Percentiles rank a stretch among this genome's conserved stretches.
phyloP scores from a whole-genome alignment of 2,113 vertebrate species.

The Phalacrocorax pelagicus region DNA sequence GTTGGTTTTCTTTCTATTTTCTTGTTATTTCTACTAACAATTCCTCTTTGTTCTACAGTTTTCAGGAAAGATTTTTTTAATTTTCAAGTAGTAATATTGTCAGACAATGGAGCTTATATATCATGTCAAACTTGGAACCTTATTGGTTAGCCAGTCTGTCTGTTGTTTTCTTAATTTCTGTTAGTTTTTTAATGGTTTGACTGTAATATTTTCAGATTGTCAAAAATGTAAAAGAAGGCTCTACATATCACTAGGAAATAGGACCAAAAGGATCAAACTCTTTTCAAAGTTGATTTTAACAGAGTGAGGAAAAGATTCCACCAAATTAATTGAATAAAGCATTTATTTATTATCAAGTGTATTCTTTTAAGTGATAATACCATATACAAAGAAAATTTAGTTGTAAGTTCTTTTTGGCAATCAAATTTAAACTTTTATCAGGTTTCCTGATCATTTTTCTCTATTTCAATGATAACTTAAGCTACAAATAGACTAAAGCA shows the following conservation, averaged over 20 bases:
- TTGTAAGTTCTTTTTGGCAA: neutral
- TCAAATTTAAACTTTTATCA: neutral
- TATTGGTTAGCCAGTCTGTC: neutral
- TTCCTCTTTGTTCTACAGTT: neutral
- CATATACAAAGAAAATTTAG: neutral
- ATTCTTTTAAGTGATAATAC: neutral
- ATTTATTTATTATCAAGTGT: constrained; percentile 9
- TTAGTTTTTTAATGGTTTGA: neutral
- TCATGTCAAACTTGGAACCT: neutral
- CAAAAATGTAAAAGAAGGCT: neutral
- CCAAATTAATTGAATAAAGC: constrained; percentile 7
- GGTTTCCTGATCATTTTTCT: neutral
- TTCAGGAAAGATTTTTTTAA: constrained; percentile 34
- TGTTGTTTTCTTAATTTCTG: constrained; percentile 1
- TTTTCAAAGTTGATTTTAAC: neutral
- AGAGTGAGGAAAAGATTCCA: neutral
- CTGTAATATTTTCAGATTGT: neutral
- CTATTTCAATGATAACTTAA: constrained; percentile 20
- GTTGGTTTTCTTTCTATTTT: constrained; percentile 18
- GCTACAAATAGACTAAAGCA: neutral
- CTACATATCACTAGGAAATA: neutral
- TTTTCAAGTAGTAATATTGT: neutral
- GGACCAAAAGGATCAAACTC: neutral
- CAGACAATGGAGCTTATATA: neutral
- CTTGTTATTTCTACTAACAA: constrained; percentile 10